phyloP scores from a whole-genome alignment of 2,113 vertebrate genomes.

The Elephas maximus region DNA sequence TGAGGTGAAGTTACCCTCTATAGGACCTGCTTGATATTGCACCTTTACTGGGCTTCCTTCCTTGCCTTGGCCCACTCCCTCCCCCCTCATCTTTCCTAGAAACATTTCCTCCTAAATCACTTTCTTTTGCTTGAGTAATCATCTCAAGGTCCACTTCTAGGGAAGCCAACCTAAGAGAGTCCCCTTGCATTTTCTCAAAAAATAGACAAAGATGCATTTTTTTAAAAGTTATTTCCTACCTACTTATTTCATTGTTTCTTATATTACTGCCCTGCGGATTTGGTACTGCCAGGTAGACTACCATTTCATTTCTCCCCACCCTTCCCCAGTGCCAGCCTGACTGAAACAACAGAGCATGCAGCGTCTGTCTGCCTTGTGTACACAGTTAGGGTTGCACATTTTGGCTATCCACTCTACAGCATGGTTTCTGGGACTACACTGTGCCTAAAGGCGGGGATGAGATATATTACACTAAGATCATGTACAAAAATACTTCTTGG shows the following conservation, averaged over 20 bases:
- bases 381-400: neutral
- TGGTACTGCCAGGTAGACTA: neutral
- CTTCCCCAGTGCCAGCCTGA: neutral
- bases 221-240: neutral
- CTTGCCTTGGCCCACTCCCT: neutral
- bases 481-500: neutral
- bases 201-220: neutral
- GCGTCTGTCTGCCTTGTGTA: neutral
- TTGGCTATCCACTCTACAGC: neutral
- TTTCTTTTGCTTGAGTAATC: neutral
- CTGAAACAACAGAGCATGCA: neutral
- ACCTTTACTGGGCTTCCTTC: neutral
- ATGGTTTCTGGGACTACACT: neutral
- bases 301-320: neutral
- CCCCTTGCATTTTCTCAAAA: neutral
- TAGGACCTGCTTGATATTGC: no score
- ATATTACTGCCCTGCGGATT: neutral
- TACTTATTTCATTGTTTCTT: neutral
- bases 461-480: neutral
- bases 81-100: neutral
- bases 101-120: neutral
- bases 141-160: neutral
- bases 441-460: neutral
- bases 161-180: neutral
- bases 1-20: neutral